phyloP scores from a whole-genome alignment of 2,797 vertebrate genomes.

The Graptemys geographica region DNA sequence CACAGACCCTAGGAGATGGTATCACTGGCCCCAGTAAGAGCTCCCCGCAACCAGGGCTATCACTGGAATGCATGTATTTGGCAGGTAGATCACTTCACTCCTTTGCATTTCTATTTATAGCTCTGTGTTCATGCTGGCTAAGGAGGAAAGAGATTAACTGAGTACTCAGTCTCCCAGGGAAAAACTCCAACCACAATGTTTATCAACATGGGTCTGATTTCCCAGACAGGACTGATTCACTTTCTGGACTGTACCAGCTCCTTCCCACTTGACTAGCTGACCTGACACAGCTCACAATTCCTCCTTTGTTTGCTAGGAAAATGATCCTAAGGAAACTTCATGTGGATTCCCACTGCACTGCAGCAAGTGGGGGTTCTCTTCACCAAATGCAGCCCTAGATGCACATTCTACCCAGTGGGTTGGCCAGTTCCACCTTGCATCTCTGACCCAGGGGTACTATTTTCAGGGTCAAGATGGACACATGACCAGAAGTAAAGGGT shows the following conservation, averaged over 20 bases:
- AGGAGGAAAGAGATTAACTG: background rate
- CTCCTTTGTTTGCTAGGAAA: background rate
- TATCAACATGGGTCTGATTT: background rate
- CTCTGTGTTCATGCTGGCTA: background rate
- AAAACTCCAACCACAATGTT: background rate
- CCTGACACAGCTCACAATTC: background rate
- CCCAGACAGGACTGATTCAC: background rate
- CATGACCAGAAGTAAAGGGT: too few relatives aligned
- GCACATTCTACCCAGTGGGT: too few relatives aligned
- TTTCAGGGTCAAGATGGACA: background rate
- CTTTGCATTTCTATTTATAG: background rate
- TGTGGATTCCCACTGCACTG: too few relatives aligned
- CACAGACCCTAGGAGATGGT: too few relatives aligned
- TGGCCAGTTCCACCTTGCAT: too few relatives aligned
- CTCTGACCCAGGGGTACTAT: fast-evolving
- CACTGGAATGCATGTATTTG: too few relatives aligned
- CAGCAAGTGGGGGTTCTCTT: too few relatives aligned
- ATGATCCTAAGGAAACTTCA: background rate
- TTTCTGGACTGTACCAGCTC: background rate
- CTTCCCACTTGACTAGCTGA: background rate
- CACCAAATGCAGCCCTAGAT: too few relatives aligned
- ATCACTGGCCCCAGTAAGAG: too few relatives aligned
- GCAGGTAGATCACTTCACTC: background rate
- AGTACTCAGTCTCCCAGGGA: too few relatives aligned
- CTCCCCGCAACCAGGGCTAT: too few relatives aligned